These are phyloP conservation scores for Setophaga kirtlandii DNA, from an alignment of 2,113 vertebrate genomes.

Conservation along the genomic window DNA sequence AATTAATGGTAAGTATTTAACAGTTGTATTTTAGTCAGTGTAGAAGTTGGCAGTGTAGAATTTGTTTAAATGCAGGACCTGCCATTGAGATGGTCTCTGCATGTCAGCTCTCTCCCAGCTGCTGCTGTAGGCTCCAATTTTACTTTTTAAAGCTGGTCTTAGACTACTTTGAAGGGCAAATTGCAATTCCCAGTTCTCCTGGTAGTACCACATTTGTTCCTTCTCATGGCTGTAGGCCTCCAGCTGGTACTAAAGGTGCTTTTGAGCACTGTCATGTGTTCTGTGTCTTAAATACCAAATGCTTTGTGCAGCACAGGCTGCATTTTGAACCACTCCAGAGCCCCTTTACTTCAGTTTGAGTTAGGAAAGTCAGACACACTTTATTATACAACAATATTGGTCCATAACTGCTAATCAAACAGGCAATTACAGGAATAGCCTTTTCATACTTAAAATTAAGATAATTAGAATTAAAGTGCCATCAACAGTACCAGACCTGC, in stretches of 20 bases:
- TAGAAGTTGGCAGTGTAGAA: background rate
- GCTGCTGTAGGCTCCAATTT: background rate
- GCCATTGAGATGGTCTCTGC: background rate
- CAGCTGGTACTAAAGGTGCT: background rate
- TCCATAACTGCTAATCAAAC: background rate
- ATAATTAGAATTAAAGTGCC: conserved; percentile 54
- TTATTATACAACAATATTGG: background rate
- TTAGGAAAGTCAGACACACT: background rate
- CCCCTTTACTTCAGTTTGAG: background rate
- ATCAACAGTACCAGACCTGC: conserved; percentile 17
- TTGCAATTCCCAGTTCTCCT: background rate
- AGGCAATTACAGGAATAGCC: background rate
- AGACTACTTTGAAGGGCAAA: background rate
- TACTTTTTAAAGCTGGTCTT: background rate
- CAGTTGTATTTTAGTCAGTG: background rate
- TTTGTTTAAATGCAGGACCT: background rate
- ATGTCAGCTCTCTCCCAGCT: background rate
- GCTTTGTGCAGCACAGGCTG: conserved; percentile 11
- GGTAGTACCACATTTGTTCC: background rate
- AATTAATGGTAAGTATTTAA: background rate
- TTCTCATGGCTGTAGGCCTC: background rate
- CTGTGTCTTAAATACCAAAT: background rate
- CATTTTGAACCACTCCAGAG: conserved; percentile 8
- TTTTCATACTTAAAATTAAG: conserved; percentile 28
- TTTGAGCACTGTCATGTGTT: background rate